phyloP scores from a whole-genome alignment of 2,113 vertebrate genomes.

The Pelecanoides urinatrix region DNA sequence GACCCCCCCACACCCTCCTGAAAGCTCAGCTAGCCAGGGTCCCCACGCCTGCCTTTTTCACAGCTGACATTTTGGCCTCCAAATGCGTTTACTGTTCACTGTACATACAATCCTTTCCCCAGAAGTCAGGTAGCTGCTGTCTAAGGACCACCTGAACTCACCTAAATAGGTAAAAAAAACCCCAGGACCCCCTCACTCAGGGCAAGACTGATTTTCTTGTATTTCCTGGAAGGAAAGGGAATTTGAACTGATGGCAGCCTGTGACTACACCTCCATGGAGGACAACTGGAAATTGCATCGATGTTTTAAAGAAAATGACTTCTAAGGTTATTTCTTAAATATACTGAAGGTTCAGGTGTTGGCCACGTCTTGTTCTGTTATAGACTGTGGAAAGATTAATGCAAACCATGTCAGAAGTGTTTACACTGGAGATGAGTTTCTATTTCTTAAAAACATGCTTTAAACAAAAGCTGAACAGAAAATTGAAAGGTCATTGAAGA shows the following conservation, averaged over 20 bases:
- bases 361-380: neutral
- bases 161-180: neutral
- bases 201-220: neutral
- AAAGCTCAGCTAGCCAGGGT: neutral
- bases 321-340: neutral
- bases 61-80: neutral
- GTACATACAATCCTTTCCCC: neutral
- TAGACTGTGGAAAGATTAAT: neutral
- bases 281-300: neutral
- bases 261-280: neutral
- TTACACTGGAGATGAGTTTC: neutral
- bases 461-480: neutral
- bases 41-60: too few relatives aligned
- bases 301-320: neutral
- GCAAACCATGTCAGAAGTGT: neutral
- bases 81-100: neutral
- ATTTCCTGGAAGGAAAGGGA: neutral
- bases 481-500: neutral
- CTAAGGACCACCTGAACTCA: neutral
- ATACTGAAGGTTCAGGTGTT: neutral
- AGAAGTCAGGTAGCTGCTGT: neutral
- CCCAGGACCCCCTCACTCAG: fast-evolving
- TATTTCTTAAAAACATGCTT: neutral
- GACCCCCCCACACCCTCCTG: neutral
- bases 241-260: neutral